Base-by-base conservation (phyloP, 64 coral and sea anemone genomes). In the Montipora efflorescens region DNA sequence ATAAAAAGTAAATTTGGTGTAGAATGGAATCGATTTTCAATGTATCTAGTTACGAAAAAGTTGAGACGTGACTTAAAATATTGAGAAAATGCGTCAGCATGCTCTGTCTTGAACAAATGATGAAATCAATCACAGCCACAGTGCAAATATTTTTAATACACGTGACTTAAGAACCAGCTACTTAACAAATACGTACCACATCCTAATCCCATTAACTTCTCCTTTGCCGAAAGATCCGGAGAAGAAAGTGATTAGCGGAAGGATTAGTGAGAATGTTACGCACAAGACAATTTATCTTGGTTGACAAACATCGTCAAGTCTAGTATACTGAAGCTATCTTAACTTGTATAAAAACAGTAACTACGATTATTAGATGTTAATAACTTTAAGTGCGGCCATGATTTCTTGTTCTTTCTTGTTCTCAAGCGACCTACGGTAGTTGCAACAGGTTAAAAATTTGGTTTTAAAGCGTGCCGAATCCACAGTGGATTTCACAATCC, bases 151-250 rank as follows among this genome's bases (percentile, higher is more conserved):
- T 64, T 64, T 12, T 64, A 2, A 64, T 64, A 12, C 61, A 16
- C 13, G 61, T 64, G 61, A 4, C 13, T 64, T 64, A 4, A 64
- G 9, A 36, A 36, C 36, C 36, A 36, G 36, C 36, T 36, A 36
- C 36, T 11, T 67, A 64, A 85, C 82, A 71, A 70, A 49, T 85
- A 36, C 15, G 47, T 14, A 12, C 79, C 12, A 85, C 67, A 67
- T 47, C 58, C 81, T 83, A 68, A 85, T 85, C 82, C 16, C 48
- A 70, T 85, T 85, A 85, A 70, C 45, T 48, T 85, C 57, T 64
- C 45, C 66, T 83, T 67, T 67, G 15, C 28, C 28, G 28, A 23
- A 47, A 47, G 36, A 83, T 67, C 36, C 8, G 3, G 16, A 19
- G 9, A 85, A 85, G 70, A 16, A 21, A 64, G 82, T 85, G 82